phyloP scores from a whole-genome alignment of 2,113 vertebrate genomes.

The Zapus hudsonius region DNA sequence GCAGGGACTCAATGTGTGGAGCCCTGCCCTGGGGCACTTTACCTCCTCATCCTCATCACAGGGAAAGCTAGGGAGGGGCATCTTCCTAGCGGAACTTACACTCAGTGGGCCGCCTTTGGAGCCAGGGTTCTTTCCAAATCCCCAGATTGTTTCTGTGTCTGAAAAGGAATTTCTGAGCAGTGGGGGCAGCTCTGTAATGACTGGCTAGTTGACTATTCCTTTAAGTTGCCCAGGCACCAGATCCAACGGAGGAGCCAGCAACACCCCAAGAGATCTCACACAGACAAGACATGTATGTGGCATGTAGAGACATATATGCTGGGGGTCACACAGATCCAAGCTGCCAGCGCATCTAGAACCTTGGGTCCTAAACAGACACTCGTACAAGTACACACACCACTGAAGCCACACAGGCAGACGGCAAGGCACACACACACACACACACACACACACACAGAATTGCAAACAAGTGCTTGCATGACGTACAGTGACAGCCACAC shows the following conservation, averaged over 20 bases:
- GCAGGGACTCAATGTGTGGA: fast-evolving
- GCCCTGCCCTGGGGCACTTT: too few species aligned
- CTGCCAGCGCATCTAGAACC: background rate
- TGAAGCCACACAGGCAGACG: fast-evolving
- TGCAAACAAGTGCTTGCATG: background rate
- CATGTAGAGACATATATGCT: background rate
- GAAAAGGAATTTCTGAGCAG: background rate
- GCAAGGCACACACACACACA: background rate
- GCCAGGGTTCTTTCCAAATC: background rate
- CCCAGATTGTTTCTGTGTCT: background rate
- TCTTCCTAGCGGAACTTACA: fast-evolving
- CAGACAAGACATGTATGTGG: background rate
- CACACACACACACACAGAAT: too few species aligned
- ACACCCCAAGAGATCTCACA: fast-evolving
- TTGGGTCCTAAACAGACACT: background rate
- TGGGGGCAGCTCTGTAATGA: background rate
- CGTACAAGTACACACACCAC: background rate
- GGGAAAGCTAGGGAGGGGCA: background rate
- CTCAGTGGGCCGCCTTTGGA: background rate
- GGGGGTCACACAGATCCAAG: background rate
- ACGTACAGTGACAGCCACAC: background rate
- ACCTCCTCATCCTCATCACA: background rate
- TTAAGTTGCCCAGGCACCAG: background rate
- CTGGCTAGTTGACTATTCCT: background rate
- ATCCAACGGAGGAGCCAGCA: background rate